Evolutionary conservation across 2,113 vertebrate species (phyloP), one percentile per base, ranked within the genome.

Genomic region (Taurulus bubalis): DNA sequence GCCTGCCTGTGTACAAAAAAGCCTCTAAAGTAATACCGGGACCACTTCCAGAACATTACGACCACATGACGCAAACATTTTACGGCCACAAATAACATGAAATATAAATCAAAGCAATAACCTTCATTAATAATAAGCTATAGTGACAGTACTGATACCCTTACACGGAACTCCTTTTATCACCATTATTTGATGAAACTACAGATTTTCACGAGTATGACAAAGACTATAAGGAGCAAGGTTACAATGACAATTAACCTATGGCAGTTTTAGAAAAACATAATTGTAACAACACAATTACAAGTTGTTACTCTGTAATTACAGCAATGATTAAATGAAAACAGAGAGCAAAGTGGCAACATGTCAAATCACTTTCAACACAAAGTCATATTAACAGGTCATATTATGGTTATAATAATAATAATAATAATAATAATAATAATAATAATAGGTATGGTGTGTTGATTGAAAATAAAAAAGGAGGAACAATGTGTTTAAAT

Each of bases 31-130:
- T 68, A 75, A 86, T 51, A 67, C 75, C 80, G 80, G 84, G 68
- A 83, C 30, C 74, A 53, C 66, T 78, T 92, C 86, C 89, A 90
- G 83, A 85, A 76, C 60, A 76, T 87, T 90, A 87, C 75, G 20
- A 75, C 75, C 79, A 68, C 78, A 30, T 85, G 86, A 89, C 80
- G 83, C 53, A 87, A 76, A 84, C 34, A 77, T 80, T 85, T 87
- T 79, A 75, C 47, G 45, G 51, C 68, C 55, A 80, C 83, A 89
- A 87, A 88, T 83, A 77, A 84, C 60, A 83, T 72, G 83, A 85
- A 81, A 77, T 62, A 75, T 83, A 90, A 87, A 89, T 83, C 72
- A 80, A 51, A 75, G 60, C 62, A 74, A 70, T 74, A 84, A 89
- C 79, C 84, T 87, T 84, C 65, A 63, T 34, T 74, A 84, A 51